These are phyloP conservation scores for Sminthurides aquaticus DNA, from an alignment of 2,888 invertebrate species.

Conservation along the genomic window DNA sequence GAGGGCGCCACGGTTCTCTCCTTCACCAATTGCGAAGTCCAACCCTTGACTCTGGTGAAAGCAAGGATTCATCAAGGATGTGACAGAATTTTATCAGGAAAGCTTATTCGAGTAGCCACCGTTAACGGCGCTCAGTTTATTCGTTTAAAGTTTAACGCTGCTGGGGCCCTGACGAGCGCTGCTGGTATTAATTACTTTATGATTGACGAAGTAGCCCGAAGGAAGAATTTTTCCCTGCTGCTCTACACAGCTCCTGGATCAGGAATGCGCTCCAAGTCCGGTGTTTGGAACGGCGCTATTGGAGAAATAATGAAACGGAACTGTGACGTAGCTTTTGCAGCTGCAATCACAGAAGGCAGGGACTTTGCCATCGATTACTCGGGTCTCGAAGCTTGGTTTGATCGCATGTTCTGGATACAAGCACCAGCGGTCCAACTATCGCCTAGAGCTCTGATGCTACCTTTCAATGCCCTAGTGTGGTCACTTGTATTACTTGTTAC, in stretches of 20 bases:
- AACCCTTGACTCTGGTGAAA: no score
- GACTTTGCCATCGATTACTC: conserved; percentile 8
- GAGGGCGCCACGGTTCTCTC: no score
- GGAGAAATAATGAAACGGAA: conserved; percentile 5
- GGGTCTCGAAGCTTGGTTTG: conserved; percentile 7
- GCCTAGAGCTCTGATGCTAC: conserved; percentile 10
- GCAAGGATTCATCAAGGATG: no score
- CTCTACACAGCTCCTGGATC: background rate
- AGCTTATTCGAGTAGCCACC: background rate
- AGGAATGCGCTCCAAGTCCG: conserved; percentile 4
- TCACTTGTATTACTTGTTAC: background rate
- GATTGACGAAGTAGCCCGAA: background rate
- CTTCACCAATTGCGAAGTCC: no score
- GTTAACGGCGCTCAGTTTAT: conserved; percentile 6
- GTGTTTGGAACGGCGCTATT: conserved; percentile 11
- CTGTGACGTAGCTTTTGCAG: conserved; percentile 13
- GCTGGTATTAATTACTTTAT: conserved; percentile 9
- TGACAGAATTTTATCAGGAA: no score
- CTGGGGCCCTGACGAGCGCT: conserved; percentile 5
- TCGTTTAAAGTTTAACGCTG: conserved; percentile 2
- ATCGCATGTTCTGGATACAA: conserved; percentile 14
- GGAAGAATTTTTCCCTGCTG: conserved; percentile 6
- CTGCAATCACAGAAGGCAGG: conserved; percentile 8
- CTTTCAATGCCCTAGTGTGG: conserved; percentile 12
- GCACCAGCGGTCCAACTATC: conserved; percentile 7